Evolutionary conservation across 2,113 vertebrate genomes (phyloP), one percentile per base, ranked within the genome.

Genomic region (Equus quagga): DNA sequence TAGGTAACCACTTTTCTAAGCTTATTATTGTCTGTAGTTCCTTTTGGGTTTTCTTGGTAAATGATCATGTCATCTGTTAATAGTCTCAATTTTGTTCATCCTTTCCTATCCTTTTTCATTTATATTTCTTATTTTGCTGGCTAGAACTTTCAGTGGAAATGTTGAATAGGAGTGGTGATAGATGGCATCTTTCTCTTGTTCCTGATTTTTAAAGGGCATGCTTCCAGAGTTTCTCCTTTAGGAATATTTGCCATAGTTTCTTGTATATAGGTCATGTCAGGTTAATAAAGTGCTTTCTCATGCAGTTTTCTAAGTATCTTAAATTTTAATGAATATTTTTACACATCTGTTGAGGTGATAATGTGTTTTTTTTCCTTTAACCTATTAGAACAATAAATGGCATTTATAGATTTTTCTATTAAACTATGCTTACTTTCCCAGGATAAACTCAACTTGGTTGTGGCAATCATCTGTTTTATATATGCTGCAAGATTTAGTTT

Each of bases 351-450:
- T 82, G 78, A 83, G 67, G 23, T 75, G 80, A 75, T 60, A 83
- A 73, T 72, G 56, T 83, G 33, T 56, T 24, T 54, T 58, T 31
- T 24, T 18, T 23, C 17, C 36, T 82, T 46, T 81, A 70, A 91
- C 44, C 28, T 91, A 46, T 81, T 46, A 91, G 89, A 91, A 58
- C 81, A 51, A 73, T 60, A 92, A 62, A 62, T 83, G 67, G 90
- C 83, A 83, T 83, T 92, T 83, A 83, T 62, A 51, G 65, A 73
- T 62, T 83, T 81, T 92, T 83, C 41, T 41, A 41, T 92, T 62
- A 73, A 75, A 64, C 44, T 24, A 31, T 75, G 44, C 33, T 73
- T 51, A 62, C 17, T 31, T 72, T 84, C 80, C 56, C 31, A 41
- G 67, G 54, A 91, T 62, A 82, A 92, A 60, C 14, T 82, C 54